phyloP scores from a whole-genome alignment of 2,888 invertebrate genomes.

The Xestoiulus laeticollis region DNA sequence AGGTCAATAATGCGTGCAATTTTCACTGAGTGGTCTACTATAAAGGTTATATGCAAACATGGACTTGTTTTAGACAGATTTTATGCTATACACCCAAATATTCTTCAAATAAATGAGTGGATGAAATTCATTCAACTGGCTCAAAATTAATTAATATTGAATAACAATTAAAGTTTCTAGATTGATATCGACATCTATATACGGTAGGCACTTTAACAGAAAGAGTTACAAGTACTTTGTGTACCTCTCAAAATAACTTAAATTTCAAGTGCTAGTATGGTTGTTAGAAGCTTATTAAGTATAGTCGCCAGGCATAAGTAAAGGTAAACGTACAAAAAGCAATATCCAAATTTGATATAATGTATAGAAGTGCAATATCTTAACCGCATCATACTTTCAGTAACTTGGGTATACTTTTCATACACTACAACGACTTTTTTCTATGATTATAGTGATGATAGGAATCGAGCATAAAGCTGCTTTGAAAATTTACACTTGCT shows the following conservation, averaged over 20 bases:
- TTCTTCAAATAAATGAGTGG: background rate
- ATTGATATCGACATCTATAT: background rate
- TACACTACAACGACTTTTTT: background rate
- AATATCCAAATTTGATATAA: background rate
- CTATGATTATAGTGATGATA: background rate
- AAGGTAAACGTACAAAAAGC: background rate
- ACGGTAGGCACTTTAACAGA: background rate
- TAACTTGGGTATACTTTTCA: background rate
- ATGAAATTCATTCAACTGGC: background rate
- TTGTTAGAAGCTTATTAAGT: background rate
- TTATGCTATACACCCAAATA: background rate
- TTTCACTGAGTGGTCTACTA: background rate
- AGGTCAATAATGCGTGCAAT: background rate
- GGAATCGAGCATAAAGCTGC: background rate
- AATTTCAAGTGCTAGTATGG: no score
- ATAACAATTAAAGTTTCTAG: background rate
- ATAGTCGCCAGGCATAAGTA: background rate
- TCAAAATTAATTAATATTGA: background rate
- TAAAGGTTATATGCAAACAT: background rate
- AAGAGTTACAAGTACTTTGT: background rate
- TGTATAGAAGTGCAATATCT: background rate
- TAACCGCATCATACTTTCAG: background rate
- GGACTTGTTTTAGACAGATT: background rate
- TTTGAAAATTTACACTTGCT: no score
- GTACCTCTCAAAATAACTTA: no score